These are phyloP conservation scores for Pyrgilauda ruficollis DNA, from an alignment of 2,113 vertebrate genomes.

Conservation along the genomic window DNA sequence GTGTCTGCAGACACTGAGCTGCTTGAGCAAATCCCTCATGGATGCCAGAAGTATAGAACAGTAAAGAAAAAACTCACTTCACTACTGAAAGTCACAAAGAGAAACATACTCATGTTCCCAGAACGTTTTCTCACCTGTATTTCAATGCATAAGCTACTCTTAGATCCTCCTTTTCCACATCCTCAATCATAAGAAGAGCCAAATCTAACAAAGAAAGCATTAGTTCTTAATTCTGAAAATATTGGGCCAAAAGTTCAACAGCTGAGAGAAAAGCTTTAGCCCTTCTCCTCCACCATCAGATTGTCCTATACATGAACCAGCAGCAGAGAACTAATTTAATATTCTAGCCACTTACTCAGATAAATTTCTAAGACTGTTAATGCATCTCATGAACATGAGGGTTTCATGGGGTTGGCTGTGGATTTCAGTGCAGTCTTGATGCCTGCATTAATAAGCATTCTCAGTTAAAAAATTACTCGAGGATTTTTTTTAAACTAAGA, in stretches of 20 bases:
- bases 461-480: background rate
- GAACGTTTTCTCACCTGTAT: background rate
- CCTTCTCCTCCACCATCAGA: background rate
- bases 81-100: background rate
- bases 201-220: background rate
- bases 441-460: background rate
- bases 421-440: background rate
- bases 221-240: background rate
- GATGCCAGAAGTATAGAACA: background rate
- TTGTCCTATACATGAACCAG: background rate
- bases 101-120: background rate
- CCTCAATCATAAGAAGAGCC: background rate
- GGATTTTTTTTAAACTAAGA: background rate
- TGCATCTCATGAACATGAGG: fast-evolving
- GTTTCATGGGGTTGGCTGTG: background rate
- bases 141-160: background rate
- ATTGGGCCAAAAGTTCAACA: background rate
- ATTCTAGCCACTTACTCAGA: background rate
- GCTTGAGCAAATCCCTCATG: background rate
- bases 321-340: background rate
- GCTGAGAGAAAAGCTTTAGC: background rate
- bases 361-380: background rate
- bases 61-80: background rate
- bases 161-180: background rate
- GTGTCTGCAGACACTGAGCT: background rate